phyloP scores from a whole-genome alignment of 1,140 invertebrate genomes.

The Cydia pomonella region DNA sequence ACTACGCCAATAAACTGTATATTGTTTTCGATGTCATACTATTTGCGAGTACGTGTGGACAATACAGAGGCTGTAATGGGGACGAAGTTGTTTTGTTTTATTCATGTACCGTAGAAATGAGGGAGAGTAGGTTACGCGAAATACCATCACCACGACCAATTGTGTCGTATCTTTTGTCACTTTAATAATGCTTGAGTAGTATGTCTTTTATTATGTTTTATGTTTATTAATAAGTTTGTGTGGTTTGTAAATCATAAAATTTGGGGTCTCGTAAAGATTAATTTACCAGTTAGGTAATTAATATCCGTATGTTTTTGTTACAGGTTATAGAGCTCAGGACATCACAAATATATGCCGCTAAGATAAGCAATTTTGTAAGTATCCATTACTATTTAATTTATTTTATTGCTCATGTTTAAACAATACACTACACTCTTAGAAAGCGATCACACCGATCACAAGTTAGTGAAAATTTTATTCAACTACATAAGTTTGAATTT shows the following conservation, averaged over 20 bases:
- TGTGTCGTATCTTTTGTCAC: not conserved
- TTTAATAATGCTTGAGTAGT: not conserved
- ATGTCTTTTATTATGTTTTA: not conserved
- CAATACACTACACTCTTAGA: slow-evolving; percentile 11
- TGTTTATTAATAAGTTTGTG: not conserved
- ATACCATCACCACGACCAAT: not conserved
- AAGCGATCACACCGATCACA: slow-evolving; percentile 17
- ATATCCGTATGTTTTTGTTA: slow-evolving; percentile 52
- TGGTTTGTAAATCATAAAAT: not conserved
- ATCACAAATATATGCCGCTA: slow-evolving; percentile 67
- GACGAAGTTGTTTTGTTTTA: slow-evolving; percentile 29
- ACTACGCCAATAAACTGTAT: slow-evolving; percentile 15
- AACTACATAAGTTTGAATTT: slow-evolving; percentile 27
- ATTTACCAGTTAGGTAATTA: slow-evolving; percentile 34
- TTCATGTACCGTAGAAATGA: slow-evolving; percentile 27
- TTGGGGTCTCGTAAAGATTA: not conserved
- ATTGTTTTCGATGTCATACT: slow-evolving; percentile 5
- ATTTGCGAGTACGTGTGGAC: not conserved
- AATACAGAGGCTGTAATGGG: slow-evolving; percentile 5
- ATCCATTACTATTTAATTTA: slow-evolving; percentile 23
- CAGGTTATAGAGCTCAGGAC: slow-evolving; percentile 60
- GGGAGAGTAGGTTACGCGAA: slow-evolving; percentile 26
- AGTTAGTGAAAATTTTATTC: slow-evolving; percentile 1
- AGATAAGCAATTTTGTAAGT: slow-evolving; percentile 64
- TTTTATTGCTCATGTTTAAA: not conserved